These are phyloP conservation scores for Thymelicus sylvestris DNA, from an alignment of 2,888 invertebrate species.

Conservation along the genomic window DNA sequence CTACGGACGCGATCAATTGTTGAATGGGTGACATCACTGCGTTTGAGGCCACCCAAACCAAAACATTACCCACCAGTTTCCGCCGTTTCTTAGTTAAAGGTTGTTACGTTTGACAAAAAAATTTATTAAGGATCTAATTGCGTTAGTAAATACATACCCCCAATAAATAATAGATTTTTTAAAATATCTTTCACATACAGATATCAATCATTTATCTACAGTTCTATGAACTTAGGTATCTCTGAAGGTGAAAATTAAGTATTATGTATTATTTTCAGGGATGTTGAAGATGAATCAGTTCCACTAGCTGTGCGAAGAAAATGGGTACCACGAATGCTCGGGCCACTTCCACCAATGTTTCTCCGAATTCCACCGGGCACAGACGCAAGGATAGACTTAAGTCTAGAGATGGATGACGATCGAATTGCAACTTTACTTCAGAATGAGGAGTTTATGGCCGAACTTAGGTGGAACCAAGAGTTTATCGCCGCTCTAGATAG, in stretches of 20 bases:
- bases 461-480: constrained; percentile 93
- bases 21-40: too few relatives aligned
- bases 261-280: constrained; percentile 57
- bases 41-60: too few relatives aligned
- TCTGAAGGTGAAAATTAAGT: background rate
- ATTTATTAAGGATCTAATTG: too few relatives aligned
- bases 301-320: constrained; percentile 80
- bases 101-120: too few relatives aligned
- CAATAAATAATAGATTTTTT: too few relatives aligned
- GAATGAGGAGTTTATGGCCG: constrained; percentile 95
- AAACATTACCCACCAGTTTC: too few relatives aligned
- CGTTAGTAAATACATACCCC: too few relatives aligned
- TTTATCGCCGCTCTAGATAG: constrained; percentile 93
- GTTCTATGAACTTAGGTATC: too few relatives aligned
- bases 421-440: constrained; percentile 93
- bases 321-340: constrained; percentile 92
- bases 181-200: too few relatives aligned
- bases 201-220: too few relatives aligned
- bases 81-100: too few relatives aligned
- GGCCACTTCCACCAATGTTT: constrained; percentile 91
- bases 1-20: too few relatives aligned
- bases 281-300: constrained; percentile 72
- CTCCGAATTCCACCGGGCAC: constrained; percentile 86
- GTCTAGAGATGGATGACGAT: constrained; percentile 91
- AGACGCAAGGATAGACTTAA: constrained; percentile 78